Conservation (phyloP, 1,140 invertebrate genomes). For the Lethocerus indicus region DNA sequence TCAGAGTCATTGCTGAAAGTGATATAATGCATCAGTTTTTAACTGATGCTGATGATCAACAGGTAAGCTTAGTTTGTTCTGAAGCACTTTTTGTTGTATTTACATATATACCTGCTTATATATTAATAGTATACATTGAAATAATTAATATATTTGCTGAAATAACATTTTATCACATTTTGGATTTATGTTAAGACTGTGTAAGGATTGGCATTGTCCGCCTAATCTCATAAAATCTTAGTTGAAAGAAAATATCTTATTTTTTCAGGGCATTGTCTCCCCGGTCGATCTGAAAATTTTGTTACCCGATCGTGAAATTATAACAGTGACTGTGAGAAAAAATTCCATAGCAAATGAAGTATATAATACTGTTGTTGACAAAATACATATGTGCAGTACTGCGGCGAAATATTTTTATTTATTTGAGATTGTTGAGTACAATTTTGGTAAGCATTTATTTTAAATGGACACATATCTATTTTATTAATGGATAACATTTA, state of each 20-base stretch:
- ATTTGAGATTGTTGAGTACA: conserved; percentile 96
- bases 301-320: conserved; percentile 55
- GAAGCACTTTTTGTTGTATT: no score
- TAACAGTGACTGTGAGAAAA: conserved; percentile 79
- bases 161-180: no score
- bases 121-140: no score
- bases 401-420: conserved; percentile 86
- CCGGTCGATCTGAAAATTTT: conserved; percentile 87
- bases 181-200: no score
- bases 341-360: conserved; percentile 83
- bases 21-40: conserved; percentile 96
- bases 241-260: no score
- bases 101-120: no score
- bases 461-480: no score
- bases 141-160: not conserved
- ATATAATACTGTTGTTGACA: conserved; percentile 73
- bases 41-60: conserved; percentile 74
- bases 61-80: conserved; percentile 31
- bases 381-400: conserved; percentile 62
- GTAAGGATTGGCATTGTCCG: no score
- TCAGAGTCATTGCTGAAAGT: conserved; percentile 92
- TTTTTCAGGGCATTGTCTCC: conserved; percentile 45
- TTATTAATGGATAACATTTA: no score
- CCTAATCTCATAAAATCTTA: no score
- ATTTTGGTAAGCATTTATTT: conserved; percentile 53